Evolutionary conservation across 2,888 invertebrate species (phyloP).

Genomic region (Cristatella mucedo): DNA sequence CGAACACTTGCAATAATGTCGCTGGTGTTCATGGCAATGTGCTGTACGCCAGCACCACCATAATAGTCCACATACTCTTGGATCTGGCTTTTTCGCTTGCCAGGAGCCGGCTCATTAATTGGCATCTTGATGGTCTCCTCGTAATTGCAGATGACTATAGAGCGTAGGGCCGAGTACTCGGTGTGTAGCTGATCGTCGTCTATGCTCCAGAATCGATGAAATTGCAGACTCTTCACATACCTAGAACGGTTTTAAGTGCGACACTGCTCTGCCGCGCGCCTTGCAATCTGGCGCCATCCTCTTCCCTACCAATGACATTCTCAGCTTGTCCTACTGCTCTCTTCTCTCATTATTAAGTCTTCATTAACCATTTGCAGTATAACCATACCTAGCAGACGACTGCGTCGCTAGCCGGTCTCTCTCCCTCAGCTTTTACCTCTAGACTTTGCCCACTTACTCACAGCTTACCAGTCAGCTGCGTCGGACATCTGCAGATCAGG

Average conservation of each 20-base stretch:
- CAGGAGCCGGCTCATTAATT: slow-evolving; percentile 88
- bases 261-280: too few species aligned
- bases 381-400: too few species aligned
- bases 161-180: slow-evolving; percentile 82
- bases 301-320: too few species aligned
- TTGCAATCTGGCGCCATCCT: too few species aligned
- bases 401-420: too few species aligned
- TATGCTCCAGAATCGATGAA: slow-evolving; percentile 90
- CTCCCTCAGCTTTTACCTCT: too few species aligned
- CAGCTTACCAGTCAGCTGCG: slow-evolving; percentile 62
- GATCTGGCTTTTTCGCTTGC: slow-evolving; percentile 89
- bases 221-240: slow-evolving; percentile 56
- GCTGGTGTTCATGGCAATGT: slow-evolving; percentile 84
- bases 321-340: too few species aligned
- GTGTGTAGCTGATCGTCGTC: slow-evolving; percentile 90
- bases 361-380: too few species aligned
- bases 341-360: too few species aligned
- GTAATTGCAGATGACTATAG: slow-evolving; percentile 89
- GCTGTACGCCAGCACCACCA: slow-evolving; percentile 92
- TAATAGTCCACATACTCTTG: slow-evolving; percentile 94
- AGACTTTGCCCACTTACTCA: background rate
- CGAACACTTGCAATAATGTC: slow-evolving; percentile 70
- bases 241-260: slow-evolving; percentile 32
- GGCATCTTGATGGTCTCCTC: slow-evolving; percentile 95
- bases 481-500: slow-evolving; percentile 77